Evolutionary conservation across 2,797 vertebrate genomes (phyloP), one percentile per base, ranked within the genome.

Genomic region (Fringilla coelebs): DNA sequence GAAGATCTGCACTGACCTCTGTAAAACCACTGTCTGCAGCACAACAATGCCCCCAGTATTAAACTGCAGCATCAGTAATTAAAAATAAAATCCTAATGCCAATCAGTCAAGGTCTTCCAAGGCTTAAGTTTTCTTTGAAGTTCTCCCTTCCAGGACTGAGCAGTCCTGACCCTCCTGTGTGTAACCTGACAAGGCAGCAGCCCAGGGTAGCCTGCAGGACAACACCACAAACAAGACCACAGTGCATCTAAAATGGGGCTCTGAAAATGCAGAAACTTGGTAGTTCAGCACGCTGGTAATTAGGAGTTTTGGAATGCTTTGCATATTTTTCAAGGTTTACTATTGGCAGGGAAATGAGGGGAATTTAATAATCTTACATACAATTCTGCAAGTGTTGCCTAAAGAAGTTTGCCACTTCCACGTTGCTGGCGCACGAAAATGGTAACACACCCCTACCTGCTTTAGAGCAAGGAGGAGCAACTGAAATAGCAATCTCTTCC

Each of bases 321-420:
- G 16, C 13, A 1, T 77, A 41, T 80, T 93, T 94, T 83, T 92
- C 52, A 88, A 92, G 57, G 45, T 74, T 76, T 78, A 80, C 66
- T 89, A n/a, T 49, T 48, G 81, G 74, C 77, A 94, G 73, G 46
- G 55, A 89, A 78, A 80, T 52, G 32, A 68, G 28, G n/a, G 55
- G 66, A 68, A 81, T 92, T 92, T 46, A 65, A 81, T 19, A 65
- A 72, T 41, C 84, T 80, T 41, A 40, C 24, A 28, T 5, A 62
- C 34, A 74, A 28, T 57, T 83, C 54, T 32, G 18, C 21, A 45
- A 83, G 70, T 1, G 10, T 6, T 62, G 75, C 46, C 54, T n/a
- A 2, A 58, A 89, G 51, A 91, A 73, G 48, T 68, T 4, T 55
- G 41, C 54, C 48, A 61, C 58, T 52, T 74, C n/a, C 22, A 19